These are phyloP conservation scores for Phyllotreta cruciferae DNA, from an alignment of 2,888 invertebrate genomes.

Conservation along the genomic window DNA sequence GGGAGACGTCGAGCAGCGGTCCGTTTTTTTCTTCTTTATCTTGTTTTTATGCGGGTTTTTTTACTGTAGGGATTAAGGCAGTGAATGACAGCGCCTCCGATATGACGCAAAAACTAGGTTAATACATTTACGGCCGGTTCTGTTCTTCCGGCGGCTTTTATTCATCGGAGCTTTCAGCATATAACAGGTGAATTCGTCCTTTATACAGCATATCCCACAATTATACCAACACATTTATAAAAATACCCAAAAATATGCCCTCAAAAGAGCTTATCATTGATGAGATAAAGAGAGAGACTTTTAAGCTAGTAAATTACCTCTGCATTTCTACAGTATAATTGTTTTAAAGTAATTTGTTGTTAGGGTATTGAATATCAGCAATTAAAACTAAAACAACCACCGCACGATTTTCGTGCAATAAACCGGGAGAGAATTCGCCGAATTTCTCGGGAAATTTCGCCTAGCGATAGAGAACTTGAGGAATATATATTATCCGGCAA, in stretches of 20 bases:
- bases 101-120: slow-evolving; percentile 7
- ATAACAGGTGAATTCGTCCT: too few species aligned
- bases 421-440: neutral
- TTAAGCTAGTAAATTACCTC: too few species aligned
- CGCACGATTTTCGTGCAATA: too few species aligned
- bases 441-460: slow-evolving; percentile 5
- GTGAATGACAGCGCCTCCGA: slow-evolving; percentile 16
- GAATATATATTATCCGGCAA: slow-evolving; percentile 24
- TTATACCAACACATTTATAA: too few species aligned
- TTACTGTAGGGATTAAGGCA: slow-evolving; percentile 22
- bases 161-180: neutral
- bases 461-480: neutral
- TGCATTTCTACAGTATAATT: too few species aligned
- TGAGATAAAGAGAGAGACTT: too few species aligned
- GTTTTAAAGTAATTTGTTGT: too few species aligned
- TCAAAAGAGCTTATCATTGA: too few species aligned
- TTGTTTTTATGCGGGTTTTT: slow-evolving; percentile 21
- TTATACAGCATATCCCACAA: too few species aligned
- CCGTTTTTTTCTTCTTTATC: slow-evolving; percentile 20
- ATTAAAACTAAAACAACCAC: too few species aligned
- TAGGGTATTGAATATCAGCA: too few species aligned
- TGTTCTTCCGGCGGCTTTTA: neutral
- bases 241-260: too few species aligned
- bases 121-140: neutral
- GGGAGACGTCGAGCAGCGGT: slow-evolving; percentile 21